Evolutionary conservation across 2,113 vertebrate species (phyloP).

Genomic region (Vanacampus margaritifer): DNA sequence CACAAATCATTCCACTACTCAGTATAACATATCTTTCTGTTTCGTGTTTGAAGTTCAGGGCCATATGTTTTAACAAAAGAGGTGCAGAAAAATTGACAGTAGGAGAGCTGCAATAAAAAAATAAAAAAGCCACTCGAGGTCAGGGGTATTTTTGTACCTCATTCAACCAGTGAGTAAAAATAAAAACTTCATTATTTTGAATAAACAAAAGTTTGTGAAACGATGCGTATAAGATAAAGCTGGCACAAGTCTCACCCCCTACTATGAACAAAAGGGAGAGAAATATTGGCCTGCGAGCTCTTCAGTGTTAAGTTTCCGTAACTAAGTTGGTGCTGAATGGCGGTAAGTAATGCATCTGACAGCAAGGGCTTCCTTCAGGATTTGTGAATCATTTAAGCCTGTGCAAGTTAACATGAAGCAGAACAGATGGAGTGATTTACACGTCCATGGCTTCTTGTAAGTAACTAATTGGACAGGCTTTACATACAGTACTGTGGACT

Average conservation of each 20-base stretch:
- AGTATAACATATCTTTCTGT: constrained; percentile 4
- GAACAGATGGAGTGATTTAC: constrained; percentile 9
- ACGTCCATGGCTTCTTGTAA: constrained; percentile 5
- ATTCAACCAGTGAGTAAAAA: neutral
- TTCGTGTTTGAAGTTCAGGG: neutral
- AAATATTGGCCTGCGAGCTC: constrained; percentile 43
- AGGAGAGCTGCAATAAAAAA: neutral
- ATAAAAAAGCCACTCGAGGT: neutral
- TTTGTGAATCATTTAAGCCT: constrained; percentile 35
- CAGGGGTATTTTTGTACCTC: neutral
- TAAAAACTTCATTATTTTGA: neutral
- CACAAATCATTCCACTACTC: neutral
- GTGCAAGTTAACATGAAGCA: constrained; percentile 1
- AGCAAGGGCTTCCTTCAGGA: constrained; percentile 34
- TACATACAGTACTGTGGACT: neutral
- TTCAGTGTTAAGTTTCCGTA: constrained; percentile 42
- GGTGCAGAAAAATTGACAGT: neutral
- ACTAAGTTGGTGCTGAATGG: neutral
- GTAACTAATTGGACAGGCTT: neutral
- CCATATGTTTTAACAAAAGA: neutral
- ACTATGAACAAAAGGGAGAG: constrained; percentile 32
- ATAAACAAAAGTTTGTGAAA: neutral
- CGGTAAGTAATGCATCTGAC: constrained; percentile 41
- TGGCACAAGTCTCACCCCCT: constrained; percentile 11
- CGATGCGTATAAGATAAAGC: constrained; percentile 22